Evolutionary conservation across 2,113 vertebrate species (phyloP).

Genomic region (Amia ocellicauda): DNA sequence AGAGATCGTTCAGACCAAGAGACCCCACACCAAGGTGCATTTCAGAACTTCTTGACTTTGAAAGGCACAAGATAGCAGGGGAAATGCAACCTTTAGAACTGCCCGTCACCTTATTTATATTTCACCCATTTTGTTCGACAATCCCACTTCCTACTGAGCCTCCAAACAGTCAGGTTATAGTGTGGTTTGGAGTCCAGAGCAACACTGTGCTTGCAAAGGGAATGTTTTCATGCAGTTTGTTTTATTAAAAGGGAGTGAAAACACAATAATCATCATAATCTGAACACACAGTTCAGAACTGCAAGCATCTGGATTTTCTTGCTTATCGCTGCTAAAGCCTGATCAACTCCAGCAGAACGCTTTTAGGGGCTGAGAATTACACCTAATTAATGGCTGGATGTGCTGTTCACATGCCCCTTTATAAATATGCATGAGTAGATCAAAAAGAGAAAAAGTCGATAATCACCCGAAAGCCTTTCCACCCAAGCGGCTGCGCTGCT

Average conservation of each 20-base stretch:
- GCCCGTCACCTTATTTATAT: too few species aligned
- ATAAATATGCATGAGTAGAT: conserved; percentile 35
- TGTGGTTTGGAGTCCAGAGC: too few species aligned
- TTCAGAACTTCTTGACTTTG: too few species aligned
- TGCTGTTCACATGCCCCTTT: neutral
- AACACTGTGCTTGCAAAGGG: too few species aligned
- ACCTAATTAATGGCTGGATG: conserved; percentile 38
- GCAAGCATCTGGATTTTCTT: neutral
- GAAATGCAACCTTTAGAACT: too few species aligned
- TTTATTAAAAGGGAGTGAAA: neutral
- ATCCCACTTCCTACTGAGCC: too few species aligned
- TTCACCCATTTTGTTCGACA: too few species aligned
- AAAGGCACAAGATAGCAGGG: too few species aligned
- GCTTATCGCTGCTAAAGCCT: conserved; percentile 2
- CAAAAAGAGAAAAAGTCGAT: conserved; percentile 18
- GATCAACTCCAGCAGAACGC: conserved; percentile 16
- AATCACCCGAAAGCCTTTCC: neutral
- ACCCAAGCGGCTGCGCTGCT: neutral
- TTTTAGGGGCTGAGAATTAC: conserved; percentile 17
- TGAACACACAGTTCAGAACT: neutral
- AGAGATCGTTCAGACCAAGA: too few species aligned
- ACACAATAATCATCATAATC: neutral
- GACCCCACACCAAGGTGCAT: too few species aligned
- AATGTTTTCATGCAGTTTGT: too few species aligned
- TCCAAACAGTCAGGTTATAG: too few species aligned